These are phyloP conservation scores for Vipera ursinii DNA, from an alignment of 2,797 vertebrate genomes.

Conservation along the genomic window DNA sequence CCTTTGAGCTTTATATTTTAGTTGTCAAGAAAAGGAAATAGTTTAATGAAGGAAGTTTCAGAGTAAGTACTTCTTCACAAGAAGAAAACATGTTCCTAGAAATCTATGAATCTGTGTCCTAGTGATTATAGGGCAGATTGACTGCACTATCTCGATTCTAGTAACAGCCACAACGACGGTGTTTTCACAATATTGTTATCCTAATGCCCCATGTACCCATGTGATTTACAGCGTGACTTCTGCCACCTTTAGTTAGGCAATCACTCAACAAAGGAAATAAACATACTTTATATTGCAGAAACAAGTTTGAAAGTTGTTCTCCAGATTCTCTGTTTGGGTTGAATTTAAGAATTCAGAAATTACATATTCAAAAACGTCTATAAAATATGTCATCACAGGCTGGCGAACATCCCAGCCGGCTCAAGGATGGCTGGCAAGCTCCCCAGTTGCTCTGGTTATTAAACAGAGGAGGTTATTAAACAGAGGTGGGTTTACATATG, in stretches of 20 bases:
- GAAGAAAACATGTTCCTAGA: not conserved
- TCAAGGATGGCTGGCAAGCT: not conserved
- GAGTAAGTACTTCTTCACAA: not conserved
- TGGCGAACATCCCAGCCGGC: not conserved
- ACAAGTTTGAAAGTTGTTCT: not conserved
- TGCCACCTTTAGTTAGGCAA: not conserved
- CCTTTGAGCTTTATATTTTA: not conserved
- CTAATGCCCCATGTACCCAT: not conserved
- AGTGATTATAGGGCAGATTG: not conserved
- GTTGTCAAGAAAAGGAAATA: not conserved
- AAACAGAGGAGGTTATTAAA: not conserved
- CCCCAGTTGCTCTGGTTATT: not conserved
- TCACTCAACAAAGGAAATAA: not conserved
- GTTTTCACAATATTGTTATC: not conserved
- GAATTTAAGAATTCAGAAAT: not conserved
- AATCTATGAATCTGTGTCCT: not conserved
- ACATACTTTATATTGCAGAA: rapidly evolving
- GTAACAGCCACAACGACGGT: not conserved
- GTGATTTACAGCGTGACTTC: not conserved
- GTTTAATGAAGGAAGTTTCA: not conserved
- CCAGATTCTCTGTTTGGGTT: not conserved
- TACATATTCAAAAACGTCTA: not conserved
- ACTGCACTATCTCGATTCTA: not conserved
- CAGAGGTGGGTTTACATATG: not conserved
- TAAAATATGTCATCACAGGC: not conserved